These are phyloP conservation scores for Pholis gunnellus DNA, from an alignment of 2,113 vertebrate genomes.

Conservation along the genomic window DNA sequence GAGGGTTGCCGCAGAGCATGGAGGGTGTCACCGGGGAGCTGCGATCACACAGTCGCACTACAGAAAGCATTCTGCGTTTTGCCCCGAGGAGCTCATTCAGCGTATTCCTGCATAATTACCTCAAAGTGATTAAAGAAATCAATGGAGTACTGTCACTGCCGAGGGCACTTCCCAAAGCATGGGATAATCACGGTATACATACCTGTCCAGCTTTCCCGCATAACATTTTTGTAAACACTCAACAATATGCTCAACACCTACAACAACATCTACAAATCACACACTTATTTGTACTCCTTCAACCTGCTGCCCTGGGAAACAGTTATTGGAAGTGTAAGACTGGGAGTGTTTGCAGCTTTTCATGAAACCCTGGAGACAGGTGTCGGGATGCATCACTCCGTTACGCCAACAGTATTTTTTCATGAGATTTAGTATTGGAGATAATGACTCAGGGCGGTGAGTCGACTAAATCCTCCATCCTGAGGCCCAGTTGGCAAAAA, in stretches of 20 bases:
- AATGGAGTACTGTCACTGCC: slow-evolving; percentile 64
- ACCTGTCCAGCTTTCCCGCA: slow-evolving; percentile 50
- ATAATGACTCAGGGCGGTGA: slow-evolving; percentile 48
- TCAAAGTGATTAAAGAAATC: slow-evolving; percentile 78
- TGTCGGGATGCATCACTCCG: slow-evolving; percentile 45
- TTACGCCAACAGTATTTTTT: slow-evolving; percentile 54
- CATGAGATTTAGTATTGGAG: slow-evolving; percentile 44
- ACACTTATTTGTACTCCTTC: slow-evolving; percentile 21
- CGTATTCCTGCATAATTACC: slow-evolving; percentile 79
- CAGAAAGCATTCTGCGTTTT: slow-evolving; percentile 59
- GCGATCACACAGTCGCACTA: slow-evolving; percentile 66
- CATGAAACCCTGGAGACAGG: slow-evolving; percentile 46
- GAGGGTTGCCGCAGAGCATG: slow-evolving; percentile 55
- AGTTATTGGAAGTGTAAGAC: slow-evolving; percentile 37
- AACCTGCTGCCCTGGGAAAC: slow-evolving; percentile 52
- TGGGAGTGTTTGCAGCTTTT: slow-evolving; percentile 49
- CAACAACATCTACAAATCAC: slow-evolving; percentile 16
- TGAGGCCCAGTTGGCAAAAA: slow-evolving; percentile 33
- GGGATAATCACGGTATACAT: slow-evolving; percentile 66
- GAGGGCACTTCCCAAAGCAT: slow-evolving; percentile 50
- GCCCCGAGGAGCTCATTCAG: slow-evolving; percentile 71
- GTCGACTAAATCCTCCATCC: slow-evolving; percentile 38
- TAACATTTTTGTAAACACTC: slow-evolving; percentile 39
- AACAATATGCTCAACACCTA: slow-evolving; percentile 20
- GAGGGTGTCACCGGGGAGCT: slow-evolving; percentile 65